Conservation (phyloP, 2,113 vertebrate species). For the Phaethornis superciliosus region DNA sequence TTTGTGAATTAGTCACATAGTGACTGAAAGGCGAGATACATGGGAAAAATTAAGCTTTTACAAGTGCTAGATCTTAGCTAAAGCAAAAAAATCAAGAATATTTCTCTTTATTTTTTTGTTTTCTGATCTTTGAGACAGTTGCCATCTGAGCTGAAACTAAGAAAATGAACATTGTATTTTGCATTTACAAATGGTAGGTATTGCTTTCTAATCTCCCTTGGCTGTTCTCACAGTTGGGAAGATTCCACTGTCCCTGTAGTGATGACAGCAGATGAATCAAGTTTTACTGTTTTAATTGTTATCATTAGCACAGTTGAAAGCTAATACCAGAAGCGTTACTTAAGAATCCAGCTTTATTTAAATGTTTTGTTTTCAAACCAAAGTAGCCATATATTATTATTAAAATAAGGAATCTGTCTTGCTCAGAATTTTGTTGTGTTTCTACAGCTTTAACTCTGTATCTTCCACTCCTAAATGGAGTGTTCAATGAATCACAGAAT, state of each 20-base stretch:
- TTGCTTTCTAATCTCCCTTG: neutral
- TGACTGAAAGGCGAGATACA: neutral
- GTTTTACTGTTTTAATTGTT: neutral
- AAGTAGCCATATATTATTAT: neutral
- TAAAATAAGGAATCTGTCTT: neutral
- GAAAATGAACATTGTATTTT: neutral
- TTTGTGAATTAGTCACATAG: too few species aligned
- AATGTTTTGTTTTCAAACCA: neutral
- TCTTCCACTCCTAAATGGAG: neutral
- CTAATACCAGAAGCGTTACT: neutral
- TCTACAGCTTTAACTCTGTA: fast-evolving
- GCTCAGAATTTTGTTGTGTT: neutral
- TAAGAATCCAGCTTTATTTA: neutral
- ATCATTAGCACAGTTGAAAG: neutral
- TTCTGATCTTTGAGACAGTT: neutral
- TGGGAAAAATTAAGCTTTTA: fast-evolving
- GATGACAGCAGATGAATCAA: neutral
- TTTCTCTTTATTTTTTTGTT: neutral
- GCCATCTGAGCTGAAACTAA: neutral
- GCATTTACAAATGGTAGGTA: neutral
- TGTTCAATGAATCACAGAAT: neutral
- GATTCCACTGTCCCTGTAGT: neutral
- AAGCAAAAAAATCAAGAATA: neutral
- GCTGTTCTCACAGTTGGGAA: neutral
- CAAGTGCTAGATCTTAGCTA: neutral